Percentiles rank a stretch among this genome's conserved stretches.
These are phyloP conservation scores for Sialis lutaria DNA, from an alignment of 2,888 invertebrate genomes.

Conservation along the genomic window DNA sequence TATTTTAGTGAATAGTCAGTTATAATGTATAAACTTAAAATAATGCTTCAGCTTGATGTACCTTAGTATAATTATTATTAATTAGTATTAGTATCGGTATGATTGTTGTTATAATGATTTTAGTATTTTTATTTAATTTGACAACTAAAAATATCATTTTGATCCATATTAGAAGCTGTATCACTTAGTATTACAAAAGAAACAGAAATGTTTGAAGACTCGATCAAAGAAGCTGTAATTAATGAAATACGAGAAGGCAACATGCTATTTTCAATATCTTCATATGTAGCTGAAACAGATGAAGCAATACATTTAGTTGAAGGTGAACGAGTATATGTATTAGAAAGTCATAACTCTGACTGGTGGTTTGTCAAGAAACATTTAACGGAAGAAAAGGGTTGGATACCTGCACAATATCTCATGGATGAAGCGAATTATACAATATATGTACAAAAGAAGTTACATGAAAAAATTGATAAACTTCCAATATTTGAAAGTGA, in stretches of 20 bases:
- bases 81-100: too few relatives aligned
- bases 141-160: background rate
- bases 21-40: too few relatives aligned
- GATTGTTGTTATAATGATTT: background rate
- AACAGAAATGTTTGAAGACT: conserved; percentile 21
- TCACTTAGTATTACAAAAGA: conserved; percentile 28
- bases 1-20: too few relatives aligned
- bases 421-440: conserved; percentile 70
- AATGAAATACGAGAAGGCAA: conserved; percentile 51
- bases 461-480: conserved; percentile 82
- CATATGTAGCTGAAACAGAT: conserved; percentile 72
- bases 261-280: conserved; percentile 65
- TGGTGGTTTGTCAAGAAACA: conserved; percentile 90
- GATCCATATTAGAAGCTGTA: conserved; percentile 20
- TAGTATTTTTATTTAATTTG: background rate
- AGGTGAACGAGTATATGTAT: conserved; percentile 71
- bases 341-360: conserved; percentile 68
- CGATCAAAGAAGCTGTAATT: conserved; percentile 19
- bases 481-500: conserved; percentile 84
- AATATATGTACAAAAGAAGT: conserved; percentile 67
- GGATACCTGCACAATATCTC: conserved; percentile 81
- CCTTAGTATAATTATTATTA: too few relatives aligned
- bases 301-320: conserved; percentile 80
- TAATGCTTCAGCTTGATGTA: too few relatives aligned
- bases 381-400: conserved; percentile 78